Evolutionary conservation across 2,797 vertebrate species (phyloP).

Genomic region (Coendou prehensilis): DNA sequence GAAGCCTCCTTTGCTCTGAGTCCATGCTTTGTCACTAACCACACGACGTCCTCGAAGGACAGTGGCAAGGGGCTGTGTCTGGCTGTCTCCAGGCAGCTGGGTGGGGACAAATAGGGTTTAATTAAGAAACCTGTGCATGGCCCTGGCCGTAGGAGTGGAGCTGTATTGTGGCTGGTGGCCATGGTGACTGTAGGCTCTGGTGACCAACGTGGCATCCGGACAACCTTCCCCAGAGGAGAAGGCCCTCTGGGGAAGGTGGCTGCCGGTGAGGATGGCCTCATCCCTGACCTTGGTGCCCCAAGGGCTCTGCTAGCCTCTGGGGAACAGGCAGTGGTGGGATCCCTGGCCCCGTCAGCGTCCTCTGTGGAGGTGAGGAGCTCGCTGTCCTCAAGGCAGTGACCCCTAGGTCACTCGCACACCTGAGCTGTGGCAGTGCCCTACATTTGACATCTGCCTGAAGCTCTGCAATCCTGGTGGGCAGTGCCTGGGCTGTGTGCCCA

Average conservation of each 20-base stretch:
- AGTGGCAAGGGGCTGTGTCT: constrained; percentile 35
- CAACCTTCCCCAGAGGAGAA: background rate
- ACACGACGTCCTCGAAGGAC: background rate
- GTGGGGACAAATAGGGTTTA: constrained; percentile 72
- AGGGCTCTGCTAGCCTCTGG: background rate
- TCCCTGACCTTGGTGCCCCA: background rate
- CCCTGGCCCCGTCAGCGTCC: accelerated
- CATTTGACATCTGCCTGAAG: background rate
- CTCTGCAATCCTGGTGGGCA: too few relatives aligned
- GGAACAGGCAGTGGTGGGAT: background rate
- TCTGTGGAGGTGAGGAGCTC: accelerated
- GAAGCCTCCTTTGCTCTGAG: background rate
- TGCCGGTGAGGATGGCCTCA: background rate
- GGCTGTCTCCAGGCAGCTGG: background rate
- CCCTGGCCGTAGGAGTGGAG: background rate
- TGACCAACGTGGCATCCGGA: background rate
- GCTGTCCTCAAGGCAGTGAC: background rate
- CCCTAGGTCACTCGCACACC: background rate
- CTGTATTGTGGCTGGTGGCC: background rate
- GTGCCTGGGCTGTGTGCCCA: background rate
- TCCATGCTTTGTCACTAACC: background rate
- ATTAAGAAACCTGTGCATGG: constrained; percentile 7
- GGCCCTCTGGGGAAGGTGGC: background rate
- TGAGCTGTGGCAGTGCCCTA: background rate
- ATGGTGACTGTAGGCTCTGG: constrained; percentile 41